These are phyloP conservation scores for Enteromius treurensis DNA, from an alignment of 2,797 vertebrate genomes.

Conservation along the genomic window DNA sequence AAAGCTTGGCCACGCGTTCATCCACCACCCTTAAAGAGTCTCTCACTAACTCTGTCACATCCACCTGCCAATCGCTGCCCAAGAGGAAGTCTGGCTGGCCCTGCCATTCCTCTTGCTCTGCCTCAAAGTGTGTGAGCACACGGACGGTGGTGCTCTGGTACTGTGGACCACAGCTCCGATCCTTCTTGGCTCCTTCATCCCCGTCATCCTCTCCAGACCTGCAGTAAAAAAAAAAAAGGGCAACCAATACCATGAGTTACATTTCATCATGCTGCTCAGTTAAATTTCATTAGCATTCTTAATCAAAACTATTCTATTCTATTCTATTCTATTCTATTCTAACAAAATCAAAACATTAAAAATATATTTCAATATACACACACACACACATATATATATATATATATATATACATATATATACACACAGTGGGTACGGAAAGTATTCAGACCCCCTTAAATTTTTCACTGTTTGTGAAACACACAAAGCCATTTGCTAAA, in stretches of 20 bases:
- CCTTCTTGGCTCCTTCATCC: constrained; percentile 74
- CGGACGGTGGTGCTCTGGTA: constrained; percentile 86
- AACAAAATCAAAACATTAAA: background rate
- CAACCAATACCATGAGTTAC: background rate
- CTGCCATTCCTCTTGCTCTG: constrained; percentile 77
- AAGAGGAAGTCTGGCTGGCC: constrained; percentile 84
- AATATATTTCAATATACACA: too few species aligned
- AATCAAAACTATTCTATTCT: background rate
- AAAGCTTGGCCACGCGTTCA: constrained; percentile 80
- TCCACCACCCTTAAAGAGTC: constrained; percentile 87
- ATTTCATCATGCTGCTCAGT: background rate
- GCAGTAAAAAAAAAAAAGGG: constrained; percentile 10
- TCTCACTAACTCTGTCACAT: constrained; percentile 88
- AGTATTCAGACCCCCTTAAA: too few species aligned
- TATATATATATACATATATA: too few species aligned
- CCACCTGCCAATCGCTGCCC: constrained; percentile 89
- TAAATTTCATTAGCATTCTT: background rate
- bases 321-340: background rate
- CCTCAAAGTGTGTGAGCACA: constrained; percentile 90
- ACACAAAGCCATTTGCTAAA: too few species aligned
- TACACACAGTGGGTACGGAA: too few species aligned
- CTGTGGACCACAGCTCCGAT: constrained; percentile 83
- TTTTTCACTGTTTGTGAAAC: too few species aligned
- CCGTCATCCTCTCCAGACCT: constrained; percentile 72
- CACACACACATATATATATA: too few species aligned